Conservation (phyloP, 2,113 vertebrate species). For the Callipepla squamata region DNA sequence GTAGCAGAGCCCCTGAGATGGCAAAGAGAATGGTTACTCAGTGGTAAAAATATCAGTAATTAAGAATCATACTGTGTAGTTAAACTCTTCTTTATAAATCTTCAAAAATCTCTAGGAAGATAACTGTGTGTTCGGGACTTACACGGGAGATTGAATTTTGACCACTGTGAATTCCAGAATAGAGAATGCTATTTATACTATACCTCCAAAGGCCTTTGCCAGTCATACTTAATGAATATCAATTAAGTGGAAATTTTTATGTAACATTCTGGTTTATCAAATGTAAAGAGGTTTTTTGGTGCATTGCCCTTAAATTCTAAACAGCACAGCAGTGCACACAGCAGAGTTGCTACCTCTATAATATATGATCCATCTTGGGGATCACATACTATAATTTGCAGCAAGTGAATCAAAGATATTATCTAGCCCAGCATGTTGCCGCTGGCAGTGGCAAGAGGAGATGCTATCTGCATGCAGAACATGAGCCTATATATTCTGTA, state of each 20-base stretch:
- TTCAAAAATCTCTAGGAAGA: not conserved
- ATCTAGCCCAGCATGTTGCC: not conserved
- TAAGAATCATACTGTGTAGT: not conserved
- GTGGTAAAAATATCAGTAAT: not conserved
- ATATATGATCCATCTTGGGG: not conserved
- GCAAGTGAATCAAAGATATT: not conserved
- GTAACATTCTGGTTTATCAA: not conserved
- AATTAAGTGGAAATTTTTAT: constrained; percentile 32
- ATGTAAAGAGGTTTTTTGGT: not conserved
- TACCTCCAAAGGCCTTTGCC: not conserved
- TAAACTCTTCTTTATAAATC: not conserved
- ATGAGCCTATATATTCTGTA: not conserved
- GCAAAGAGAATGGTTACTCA: not conserved
- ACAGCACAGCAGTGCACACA: not conserved
- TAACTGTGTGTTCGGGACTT: not conserved
- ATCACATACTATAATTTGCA: not conserved
- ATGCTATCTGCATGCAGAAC: not conserved
- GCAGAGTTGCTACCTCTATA: not conserved
- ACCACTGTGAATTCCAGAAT: not conserved
- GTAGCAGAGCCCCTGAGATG: not conserved
- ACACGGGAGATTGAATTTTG: not conserved
- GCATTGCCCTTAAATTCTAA: not conserved
- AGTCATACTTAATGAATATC: constrained; percentile 31
- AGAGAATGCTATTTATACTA: constrained; percentile 22
- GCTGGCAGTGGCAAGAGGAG: not conserved